Percentiles rank a stretch among this genome's conserved stretches.
Conservation (phyloP, 2,888 invertebrate genomes). For the Gryllus longicercus region DNA sequence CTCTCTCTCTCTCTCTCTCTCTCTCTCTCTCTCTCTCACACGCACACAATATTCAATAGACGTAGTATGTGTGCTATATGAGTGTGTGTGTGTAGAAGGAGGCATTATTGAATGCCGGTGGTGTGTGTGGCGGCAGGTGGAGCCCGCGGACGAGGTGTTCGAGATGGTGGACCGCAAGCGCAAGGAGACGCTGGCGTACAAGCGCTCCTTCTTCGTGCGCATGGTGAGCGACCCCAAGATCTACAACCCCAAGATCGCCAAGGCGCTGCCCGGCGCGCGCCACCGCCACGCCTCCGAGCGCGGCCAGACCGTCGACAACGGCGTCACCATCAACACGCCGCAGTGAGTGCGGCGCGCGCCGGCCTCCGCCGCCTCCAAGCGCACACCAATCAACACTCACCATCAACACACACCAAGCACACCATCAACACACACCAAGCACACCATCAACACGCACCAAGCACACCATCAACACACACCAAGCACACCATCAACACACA, state of each 20-base stretch:
- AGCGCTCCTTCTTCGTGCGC: slow-evolving; percentile 92
- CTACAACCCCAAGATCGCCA: slow-evolving; percentile 86
- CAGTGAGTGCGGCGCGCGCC: slow-evolving; percentile 43
- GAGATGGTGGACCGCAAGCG: slow-evolving; percentile 70
- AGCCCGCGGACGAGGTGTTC: slow-evolving; percentile 67
- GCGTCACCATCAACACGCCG: slow-evolving; percentile 48
- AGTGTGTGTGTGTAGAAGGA: too few relatives aligned
- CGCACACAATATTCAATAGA: too few relatives aligned
- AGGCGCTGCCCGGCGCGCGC: slow-evolving; percentile 60
- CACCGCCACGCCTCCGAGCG: slow-evolving; percentile 41
- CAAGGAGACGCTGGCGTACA: slow-evolving; percentile 79
- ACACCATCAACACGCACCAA: too few relatives aligned
- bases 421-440: too few relatives aligned
- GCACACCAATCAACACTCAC: too few relatives aligned
- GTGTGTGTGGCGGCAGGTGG: slow-evolving; percentile 44
- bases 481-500: too few relatives aligned
- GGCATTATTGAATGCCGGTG: neutral
- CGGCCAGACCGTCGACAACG: slow-evolving; percentile 40
- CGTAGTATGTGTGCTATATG: too few relatives aligned
- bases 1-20: too few relatives aligned
- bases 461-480: too few relatives aligned
- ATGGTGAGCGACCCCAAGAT: slow-evolving; percentile 98
- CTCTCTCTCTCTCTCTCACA: too few relatives aligned
- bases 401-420: too few relatives aligned
- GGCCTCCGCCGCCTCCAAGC: too few relatives aligned